Percentiles rank a stretch among this genome's conserved stretches.
phyloP scores from a whole-genome alignment of 2,888 invertebrate genomes.

The Ligdia adustata region DNA sequence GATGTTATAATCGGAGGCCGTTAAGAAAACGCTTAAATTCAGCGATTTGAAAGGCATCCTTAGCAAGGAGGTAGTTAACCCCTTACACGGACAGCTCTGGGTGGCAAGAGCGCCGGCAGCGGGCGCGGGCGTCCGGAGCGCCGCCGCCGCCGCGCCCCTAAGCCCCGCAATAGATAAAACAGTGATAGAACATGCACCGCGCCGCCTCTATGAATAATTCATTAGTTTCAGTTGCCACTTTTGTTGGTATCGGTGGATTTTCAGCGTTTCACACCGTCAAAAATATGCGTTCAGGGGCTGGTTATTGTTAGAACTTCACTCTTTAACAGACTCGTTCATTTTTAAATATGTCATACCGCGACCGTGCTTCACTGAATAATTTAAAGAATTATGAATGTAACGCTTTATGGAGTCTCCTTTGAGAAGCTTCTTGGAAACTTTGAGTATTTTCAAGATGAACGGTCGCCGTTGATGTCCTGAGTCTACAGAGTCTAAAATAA shows the following conservation, averaged over 20 bases:
- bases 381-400: constrained; percentile 44
- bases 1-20: too few species aligned
- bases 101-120: constrained; percentile 45
- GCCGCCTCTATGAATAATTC: constrained; percentile 83
- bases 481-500: too few species aligned
- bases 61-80: constrained; percentile 69
- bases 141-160: constrained; percentile 58
- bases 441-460: constrained; percentile 3
- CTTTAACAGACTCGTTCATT: constrained; percentile 62
- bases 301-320: constrained; percentile 71
- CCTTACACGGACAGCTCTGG: constrained; percentile 56
- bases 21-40: constrained; percentile 2
- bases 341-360: constrained; percentile 52
- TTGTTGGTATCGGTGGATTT: constrained; percentile 83
- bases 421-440: constrained; percentile 13
- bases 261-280: constrained; percentile 80
- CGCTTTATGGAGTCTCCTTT: constrained; percentile 25
- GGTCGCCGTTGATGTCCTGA: not conserved
- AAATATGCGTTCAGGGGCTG: constrained; percentile 77
- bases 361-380: constrained; percentile 49
- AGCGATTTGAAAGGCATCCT: constrained; percentile 8
- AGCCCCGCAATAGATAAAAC: constrained; percentile 84
- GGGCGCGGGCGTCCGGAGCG: constrained; percentile 31
- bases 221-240: constrained; percentile 84
- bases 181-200: constrained; percentile 85